Base-by-base conservation (phyloP, 2,888 invertebrate species). In the Dryobotodes eremita region DNA sequence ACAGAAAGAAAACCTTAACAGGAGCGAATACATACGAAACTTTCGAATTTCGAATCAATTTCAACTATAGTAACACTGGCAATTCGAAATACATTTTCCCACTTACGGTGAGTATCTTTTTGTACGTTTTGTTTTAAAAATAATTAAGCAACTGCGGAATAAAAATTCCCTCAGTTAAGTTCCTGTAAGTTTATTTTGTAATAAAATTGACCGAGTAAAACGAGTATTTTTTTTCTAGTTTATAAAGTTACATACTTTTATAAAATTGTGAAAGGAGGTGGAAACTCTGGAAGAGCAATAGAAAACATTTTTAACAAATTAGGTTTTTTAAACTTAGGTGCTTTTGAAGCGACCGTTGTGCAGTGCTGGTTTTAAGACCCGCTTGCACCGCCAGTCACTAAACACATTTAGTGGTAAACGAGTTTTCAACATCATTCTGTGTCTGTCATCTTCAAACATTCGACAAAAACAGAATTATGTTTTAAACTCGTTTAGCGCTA, bases 1-100 rank as follows among this genome's bases (percentile, higher is more conserved):
- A 84, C 79, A 76, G 71, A 85, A 85, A 82, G 85, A 86, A 91
- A 91, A 85, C 79, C n/a, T 86, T 85, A 74, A 83, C 72, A 80
- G 81, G 75, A 62, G 76, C 74, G 72, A 62, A 53, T 77, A 68
- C n/a, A n/a, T n/a, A n/a, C 23, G 26, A 80, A 87, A 73, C 80
- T 89, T 89, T 77, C 57, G 59, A 62, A 71, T 88, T 89, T 79
- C 80, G 77, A 74, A 81, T 84, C 85, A 71, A 84, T 86, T 84
- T 77, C 48, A 66, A n/a, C 50, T 66, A 36, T 55, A 61, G 31
- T 70, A 69, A 68, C 71, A 86, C 31, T 62, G 57, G 69, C 59
- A 61, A 81, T 76, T 72, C 36, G n/a, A 82, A 85, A 85, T 82
- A 73, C 61, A 65, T 82, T 71, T 61, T 61, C 20, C 20, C 66